These are phyloP conservation scores for Pherbina coryleti DNA, from an alignment of 2,888 invertebrate species.

Conservation along the genomic window DNA sequence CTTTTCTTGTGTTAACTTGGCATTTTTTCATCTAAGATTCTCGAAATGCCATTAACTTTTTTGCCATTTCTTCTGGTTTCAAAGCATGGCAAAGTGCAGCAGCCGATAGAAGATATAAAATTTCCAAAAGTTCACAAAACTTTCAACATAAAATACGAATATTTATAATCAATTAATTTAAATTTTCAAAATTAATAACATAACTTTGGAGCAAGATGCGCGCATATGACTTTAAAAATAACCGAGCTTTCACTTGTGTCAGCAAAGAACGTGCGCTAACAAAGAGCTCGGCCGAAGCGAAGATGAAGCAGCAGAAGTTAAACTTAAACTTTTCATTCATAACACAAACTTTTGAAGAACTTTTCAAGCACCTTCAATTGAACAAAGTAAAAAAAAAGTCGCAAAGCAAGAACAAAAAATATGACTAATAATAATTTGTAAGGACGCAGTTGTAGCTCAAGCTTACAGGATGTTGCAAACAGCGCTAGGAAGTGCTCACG, in stretches of 20 bases:
- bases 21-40: too few relatives aligned
- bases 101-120: too few relatives aligned
- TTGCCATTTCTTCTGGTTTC: too few relatives aligned
- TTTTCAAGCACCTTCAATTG: slow-evolving; percentile 1
- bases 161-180: slow-evolving; percentile 6
- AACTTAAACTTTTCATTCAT: not conserved
- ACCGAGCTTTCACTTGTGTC: not conserved
- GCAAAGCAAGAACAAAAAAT: not conserved
- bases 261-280: not conserved
- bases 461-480: not conserved
- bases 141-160: not conserved
- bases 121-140: not conserved
- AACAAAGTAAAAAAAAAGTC: not conserved
- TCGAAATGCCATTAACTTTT: too few relatives aligned
- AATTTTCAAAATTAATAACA: slow-evolving; percentile 3
- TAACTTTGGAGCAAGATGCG: not conserved
- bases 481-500: too few relatives aligned
- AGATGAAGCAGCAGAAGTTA: not conserved
- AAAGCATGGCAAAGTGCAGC: too few relatives aligned
- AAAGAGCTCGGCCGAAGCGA: not conserved
- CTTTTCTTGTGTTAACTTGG: too few relatives aligned
- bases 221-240: not conserved
- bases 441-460: not conserved
- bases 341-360: not conserved
- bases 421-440: not conserved